phyloP scores from a whole-genome alignment of 2,888 invertebrate species.

The Prionchulus punctatus region DNA sequence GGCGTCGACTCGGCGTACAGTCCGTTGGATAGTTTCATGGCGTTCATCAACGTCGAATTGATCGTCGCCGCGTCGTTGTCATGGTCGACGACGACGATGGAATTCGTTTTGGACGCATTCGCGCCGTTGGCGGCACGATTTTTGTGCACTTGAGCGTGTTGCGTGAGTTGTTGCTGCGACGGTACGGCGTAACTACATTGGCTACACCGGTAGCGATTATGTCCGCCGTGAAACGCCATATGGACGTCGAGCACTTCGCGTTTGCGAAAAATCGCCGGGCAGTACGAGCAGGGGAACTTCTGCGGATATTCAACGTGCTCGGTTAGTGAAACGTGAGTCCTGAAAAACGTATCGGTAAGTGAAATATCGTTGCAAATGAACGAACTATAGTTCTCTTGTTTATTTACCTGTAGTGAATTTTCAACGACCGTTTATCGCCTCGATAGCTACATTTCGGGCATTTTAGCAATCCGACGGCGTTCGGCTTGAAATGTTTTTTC shows the following conservation, averaged over 20 bases:
- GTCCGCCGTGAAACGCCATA: background rate
- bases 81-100: too few species aligned
- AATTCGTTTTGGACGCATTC: too few species aligned
- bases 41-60: too few species aligned
- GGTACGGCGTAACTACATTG: slow-evolving; percentile 1
- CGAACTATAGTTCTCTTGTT: too few species aligned
- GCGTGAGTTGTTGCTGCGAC: background rate
- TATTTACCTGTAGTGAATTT: background rate
- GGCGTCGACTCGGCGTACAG: too few species aligned
- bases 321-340: too few species aligned
- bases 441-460: slow-evolving; percentile 8
- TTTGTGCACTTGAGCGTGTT: slow-evolving; percentile 1
- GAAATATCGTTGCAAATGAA: too few species aligned
- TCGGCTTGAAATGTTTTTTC: slow-evolving; percentile 10
- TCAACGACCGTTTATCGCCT: slow-evolving; percentile 4
- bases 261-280: slow-evolving; percentile 5
- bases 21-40: too few species aligned
- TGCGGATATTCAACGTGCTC: too few species aligned
- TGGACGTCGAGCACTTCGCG: background rate
- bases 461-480: slow-evolving; percentile 3
- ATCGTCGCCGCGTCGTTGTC: too few species aligned
- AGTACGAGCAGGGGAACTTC: background rate
- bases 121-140: background rate
- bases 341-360: too few species aligned
- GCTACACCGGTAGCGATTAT: background rate